Evolutionary conservation across 2,797 vertebrate genomes (phyloP).

Genomic region (Argya squamiceps): DNA sequence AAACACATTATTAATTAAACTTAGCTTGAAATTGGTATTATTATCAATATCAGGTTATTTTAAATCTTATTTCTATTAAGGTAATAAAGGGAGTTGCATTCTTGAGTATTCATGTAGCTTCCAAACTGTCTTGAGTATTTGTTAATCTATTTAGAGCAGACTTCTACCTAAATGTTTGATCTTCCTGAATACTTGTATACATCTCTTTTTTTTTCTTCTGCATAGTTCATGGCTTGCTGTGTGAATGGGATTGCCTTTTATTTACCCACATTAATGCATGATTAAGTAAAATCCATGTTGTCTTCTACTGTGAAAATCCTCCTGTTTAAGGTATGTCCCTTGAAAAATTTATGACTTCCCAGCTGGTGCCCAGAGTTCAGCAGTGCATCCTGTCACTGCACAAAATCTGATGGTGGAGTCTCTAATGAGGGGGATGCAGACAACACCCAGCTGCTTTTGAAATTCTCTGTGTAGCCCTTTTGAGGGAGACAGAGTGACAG

Average conservation of each 20-base stretch:
- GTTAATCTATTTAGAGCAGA: neutral
- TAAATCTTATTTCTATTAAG: neutral
- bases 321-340: neutral
- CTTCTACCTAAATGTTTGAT: neutral
- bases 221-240: neutral
- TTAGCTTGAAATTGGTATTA: neutral
- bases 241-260: neutral
- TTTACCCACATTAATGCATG: neutral
- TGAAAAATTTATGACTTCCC: neutral
- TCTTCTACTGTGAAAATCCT: neutral
- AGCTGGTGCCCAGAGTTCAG: neutral
- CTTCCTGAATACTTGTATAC: neutral
- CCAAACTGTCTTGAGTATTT: neutral
- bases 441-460: neutral
- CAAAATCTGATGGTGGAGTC: neutral
- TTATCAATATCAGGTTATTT: neutral
- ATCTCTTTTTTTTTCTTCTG: neutral
- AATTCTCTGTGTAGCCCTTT: neutral
- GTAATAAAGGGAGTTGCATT: neutral
- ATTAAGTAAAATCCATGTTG: neutral
- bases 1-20: neutral
- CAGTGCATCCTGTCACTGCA: neutral
- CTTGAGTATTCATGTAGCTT: neutral
- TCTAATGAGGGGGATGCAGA: neutral
- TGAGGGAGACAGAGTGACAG: rapidly evolving